Base-by-base conservation (phyloP, 2,113 vertebrate genomes). In the Heterochromis multidens region DNA sequence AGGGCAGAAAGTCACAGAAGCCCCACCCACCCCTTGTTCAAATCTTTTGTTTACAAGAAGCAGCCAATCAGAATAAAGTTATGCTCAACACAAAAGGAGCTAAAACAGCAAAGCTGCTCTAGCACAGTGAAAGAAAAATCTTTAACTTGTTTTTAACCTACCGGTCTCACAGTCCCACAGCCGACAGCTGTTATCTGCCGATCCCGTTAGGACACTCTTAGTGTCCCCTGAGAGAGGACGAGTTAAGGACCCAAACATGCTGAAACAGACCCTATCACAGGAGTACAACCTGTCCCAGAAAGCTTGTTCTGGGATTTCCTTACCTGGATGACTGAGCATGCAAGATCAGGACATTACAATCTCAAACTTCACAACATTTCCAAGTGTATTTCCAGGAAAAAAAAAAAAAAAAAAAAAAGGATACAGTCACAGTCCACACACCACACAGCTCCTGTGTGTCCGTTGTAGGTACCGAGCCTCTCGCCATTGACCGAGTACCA, bases 351-450 rank as follows among this genome's bases (percentile, higher is more conserved):
- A 63, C 9, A 31, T 9, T 7, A 10, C 62, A 40, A 17, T 70
- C 37, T 46, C 17, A 31, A 52, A 21, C 25, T 21, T n/a, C n/a
- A 43, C 14, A 46, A 49, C 46, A 46, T 70, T 2, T 7, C 6
- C 1, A n/a, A 2, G 11, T 6, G 12, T 2, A 49, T 27, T 35
- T 77, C n/a, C 7, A 16, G 25, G n/a, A n/a, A n/a, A n/a, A n/a
- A n/a, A n/a, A n/a, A 21, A 37, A 37, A 4, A 37, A 37, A 37
- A 37, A 21, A 82, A 46, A 56, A 17, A 96, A 98, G 97, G 98
- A 99, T 99, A 99, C 99, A 99, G 81, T 99, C 99, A 0, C 97
- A 98, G 19, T 99, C 99, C 31, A 99, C 97, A 49, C 99, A 99
- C 99, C 99, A 99, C 33, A 99, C 98, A 0, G 99, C 99, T 87